These are phyloP conservation scores for Aphyosemion australe DNA, from an alignment of 2,113 vertebrate species.

Conservation along the genomic window DNA sequence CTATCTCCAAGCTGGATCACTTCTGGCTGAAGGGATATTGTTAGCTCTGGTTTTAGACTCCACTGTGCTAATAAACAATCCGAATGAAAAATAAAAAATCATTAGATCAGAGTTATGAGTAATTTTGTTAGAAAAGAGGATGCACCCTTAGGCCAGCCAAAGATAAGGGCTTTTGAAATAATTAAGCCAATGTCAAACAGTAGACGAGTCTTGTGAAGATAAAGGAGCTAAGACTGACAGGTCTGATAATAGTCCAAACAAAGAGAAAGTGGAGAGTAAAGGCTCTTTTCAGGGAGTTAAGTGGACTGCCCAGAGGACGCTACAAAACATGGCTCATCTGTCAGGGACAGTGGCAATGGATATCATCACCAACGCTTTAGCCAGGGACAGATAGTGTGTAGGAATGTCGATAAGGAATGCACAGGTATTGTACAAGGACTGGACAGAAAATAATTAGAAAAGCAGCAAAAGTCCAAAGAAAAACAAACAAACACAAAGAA, in stretches of 20 bases:
- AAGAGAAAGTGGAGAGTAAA: constrained; percentile 80
- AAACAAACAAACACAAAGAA: no score
- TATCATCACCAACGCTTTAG: constrained; percentile 57
- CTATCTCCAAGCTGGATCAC: constrained; percentile 42
- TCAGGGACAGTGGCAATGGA: constrained; percentile 64
- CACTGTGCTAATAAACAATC: constrained; percentile 27
- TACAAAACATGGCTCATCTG: constrained; percentile 71
- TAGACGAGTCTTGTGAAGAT: constrained; percentile 74
- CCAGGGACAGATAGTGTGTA: constrained; percentile 44
- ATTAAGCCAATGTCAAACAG: constrained; percentile 68
- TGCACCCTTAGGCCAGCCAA: constrained; percentile 58
- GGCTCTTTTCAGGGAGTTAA: constrained; percentile 71
- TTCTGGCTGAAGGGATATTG: constrained; percentile 26
- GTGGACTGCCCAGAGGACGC: constrained; percentile 71
- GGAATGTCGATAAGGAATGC: constrained; percentile 54
- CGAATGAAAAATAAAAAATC: constrained; percentile 6
- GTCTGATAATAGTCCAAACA: constrained; percentile 72
- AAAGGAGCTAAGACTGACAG: constrained; percentile 68
- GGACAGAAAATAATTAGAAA: no score
- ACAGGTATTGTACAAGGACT: background rate
- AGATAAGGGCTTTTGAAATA: constrained; percentile 74
- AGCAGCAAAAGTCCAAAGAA: no score
- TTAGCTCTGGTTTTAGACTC: constrained; percentile 33
- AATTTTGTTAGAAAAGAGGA: constrained; percentile 49
- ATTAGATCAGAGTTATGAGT: background rate